phyloP scores from a whole-genome alignment of 2,888 invertebrate genomes.

The Oscheius sp. region DNA sequence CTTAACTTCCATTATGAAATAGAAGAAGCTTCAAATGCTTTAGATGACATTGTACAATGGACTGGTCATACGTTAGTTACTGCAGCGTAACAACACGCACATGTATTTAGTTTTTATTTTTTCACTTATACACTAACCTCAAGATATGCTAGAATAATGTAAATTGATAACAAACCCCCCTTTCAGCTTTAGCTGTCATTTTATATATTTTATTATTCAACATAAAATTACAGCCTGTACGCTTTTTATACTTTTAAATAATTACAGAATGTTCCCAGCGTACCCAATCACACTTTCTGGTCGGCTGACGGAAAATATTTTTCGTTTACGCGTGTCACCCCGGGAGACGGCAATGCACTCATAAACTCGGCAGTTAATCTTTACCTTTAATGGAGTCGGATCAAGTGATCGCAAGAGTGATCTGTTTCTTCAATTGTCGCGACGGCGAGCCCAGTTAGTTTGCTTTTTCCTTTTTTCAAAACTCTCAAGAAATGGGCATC shows the following conservation, averaged over 20 bases:
- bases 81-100: no score
- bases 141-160: no score
- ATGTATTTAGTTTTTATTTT: no score
- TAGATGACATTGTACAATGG: constrained; percentile 42
- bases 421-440: constrained; percentile 7
- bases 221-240: no score
- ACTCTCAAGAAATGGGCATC: neutral
- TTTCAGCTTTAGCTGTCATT: no score
- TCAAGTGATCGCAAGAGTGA: constrained; percentile 1
- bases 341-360: neutral
- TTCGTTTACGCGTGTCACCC: neutral
- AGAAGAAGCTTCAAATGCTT: constrained; percentile 39
- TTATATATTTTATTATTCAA: no score
- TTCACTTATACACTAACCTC: no score
- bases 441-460: neutral
- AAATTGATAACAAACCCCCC: no score
- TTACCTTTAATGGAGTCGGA: neutral
- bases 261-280: no score
- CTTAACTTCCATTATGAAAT: constrained; percentile 57
- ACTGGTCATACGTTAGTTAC: constrained; percentile 26
- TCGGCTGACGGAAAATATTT: no score
- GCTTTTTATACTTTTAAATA: no score
- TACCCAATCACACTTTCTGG: no score
- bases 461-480: neutral
- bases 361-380: neutral